Conservation (phyloP, 2,113 vertebrate genomes). For the Sardina pilchardus region DNA sequence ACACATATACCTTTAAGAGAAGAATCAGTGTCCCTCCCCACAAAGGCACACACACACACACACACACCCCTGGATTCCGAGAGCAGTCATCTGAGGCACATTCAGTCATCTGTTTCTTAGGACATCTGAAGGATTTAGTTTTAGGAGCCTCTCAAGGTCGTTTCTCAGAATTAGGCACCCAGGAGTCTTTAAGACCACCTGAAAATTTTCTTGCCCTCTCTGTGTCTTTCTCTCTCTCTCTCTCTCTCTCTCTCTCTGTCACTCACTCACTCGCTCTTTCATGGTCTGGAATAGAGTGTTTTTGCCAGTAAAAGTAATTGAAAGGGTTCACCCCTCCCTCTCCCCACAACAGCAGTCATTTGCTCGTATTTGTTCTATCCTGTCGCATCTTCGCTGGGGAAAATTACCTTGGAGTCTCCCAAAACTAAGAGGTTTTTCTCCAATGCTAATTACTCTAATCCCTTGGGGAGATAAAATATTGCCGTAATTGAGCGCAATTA, state of each 20-base stretch:
- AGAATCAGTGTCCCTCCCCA: conserved; percentile 21
- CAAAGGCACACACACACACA: conserved; percentile 32
- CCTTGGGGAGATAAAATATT: conserved; percentile 34
- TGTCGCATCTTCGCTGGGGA: conserved; percentile 47
- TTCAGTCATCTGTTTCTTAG: conserved; percentile 44
- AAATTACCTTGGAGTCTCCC: conserved; percentile 55
- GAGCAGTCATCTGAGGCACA: conserved; percentile 40
- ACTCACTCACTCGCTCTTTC: neutral
- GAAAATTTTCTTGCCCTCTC: conserved; percentile 21
- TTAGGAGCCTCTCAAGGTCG: conserved; percentile 58
- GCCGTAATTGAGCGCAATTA: conserved; percentile 60
- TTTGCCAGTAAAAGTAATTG: conserved; percentile 20
- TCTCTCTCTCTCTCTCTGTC: neutral
- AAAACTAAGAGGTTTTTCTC: conserved; percentile 59
- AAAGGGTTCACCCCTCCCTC: neutral
- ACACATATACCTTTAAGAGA: neutral
- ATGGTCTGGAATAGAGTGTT: conserved; percentile 4
- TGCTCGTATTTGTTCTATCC: conserved; percentile 1
- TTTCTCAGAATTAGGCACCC: conserved; percentile 47
- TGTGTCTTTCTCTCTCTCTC: neutral
- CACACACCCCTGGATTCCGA: conserved; percentile 39
- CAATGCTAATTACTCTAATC: conserved; percentile 59
- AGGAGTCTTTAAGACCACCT: conserved; percentile 59
- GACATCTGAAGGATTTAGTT: conserved; percentile 51
- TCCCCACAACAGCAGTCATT: neutral